Conservation (phyloP, 1,140 invertebrate genomes). For the Drosophila melanogaster region DNA sequence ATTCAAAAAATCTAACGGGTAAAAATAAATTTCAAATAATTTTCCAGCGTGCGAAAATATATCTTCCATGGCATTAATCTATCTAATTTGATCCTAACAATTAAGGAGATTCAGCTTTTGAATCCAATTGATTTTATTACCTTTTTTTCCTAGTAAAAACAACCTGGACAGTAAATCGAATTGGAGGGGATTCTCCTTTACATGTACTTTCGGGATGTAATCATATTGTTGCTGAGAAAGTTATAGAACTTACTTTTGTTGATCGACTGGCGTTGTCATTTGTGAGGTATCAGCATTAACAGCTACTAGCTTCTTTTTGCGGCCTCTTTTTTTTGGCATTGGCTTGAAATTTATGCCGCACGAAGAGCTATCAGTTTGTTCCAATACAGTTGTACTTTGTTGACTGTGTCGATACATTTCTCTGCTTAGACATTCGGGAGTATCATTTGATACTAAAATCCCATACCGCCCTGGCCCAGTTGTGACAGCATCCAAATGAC, state of each 20-base stretch:
- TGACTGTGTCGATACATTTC: slow-evolving; percentile 20
- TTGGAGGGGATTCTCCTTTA: no score
- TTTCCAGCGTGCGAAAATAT: no score
- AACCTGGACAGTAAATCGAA: no score
- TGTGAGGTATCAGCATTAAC: slow-evolving; percentile 16
- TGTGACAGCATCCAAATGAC: slow-evolving; percentile 8
- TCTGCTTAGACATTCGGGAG: slow-evolving; percentile 18
- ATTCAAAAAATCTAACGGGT: no score
- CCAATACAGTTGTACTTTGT: slow-evolving; percentile 20
- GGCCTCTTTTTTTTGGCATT: slow-evolving; percentile 58
- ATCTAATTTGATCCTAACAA: no score
- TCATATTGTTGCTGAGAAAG: background rate
- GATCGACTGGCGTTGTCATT: slow-evolving; percentile 9
- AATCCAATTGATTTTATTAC: no score
- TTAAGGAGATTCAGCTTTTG: no score
- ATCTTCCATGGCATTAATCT: no score
- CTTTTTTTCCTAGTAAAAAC: no score
- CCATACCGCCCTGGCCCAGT: slow-evolving; percentile 22
- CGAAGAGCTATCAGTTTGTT: slow-evolving; percentile 19
- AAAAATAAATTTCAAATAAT: no score
- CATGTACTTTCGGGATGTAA: no score
- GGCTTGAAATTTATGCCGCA: slow-evolving; percentile 17
- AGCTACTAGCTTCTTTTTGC: slow-evolving; percentile 56
- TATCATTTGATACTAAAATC: slow-evolving; percentile 14
- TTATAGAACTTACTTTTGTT: slow-evolving; percentile 35